A percentile compares a stretch with the other conserved stretches of the same genome.
phyloP scores from a whole-genome alignment of 53 echinoderm and acorn worm genomes.

The Holothuria leucospilota region DNA sequence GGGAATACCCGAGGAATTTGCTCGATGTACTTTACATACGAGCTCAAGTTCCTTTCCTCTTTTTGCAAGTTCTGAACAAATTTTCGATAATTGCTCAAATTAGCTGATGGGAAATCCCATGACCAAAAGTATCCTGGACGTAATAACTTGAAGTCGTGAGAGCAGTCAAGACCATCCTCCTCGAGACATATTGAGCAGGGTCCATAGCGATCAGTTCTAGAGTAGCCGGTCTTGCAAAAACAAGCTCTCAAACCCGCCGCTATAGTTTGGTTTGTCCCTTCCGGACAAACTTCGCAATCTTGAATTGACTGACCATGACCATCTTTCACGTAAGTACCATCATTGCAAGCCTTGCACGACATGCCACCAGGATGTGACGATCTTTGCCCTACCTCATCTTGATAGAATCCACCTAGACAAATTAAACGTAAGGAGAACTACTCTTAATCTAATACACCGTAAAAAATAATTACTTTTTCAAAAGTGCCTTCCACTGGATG shows the following conservation, averaged over 20 bases:
- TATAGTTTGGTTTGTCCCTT: no score
- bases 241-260: no score
- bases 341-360: not conserved
- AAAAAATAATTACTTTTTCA: no score
- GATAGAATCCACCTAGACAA: slow-evolving; percentile 15
- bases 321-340: not conserved
- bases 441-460: no score
- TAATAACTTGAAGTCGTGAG: not conserved
- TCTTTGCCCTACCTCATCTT: slow-evolving; percentile 7
- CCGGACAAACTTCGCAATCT: no score
- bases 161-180: not conserved
- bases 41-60: not conserved
- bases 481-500: no score
- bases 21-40: not conserved
- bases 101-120: not conserved
- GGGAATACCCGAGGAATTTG: not conserved
- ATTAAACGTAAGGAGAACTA: no score
- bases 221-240: not conserved
- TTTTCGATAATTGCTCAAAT: not conserved
- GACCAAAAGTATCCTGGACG: not conserved
- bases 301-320: no score
- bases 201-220: not conserved
- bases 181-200: not conserved
- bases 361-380: not conserved
- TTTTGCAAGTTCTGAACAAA: not conserved